phyloP scores from a whole-genome alignment of 37 sponge, comb jelly and placozoan species.

The Bolinopsis microptera region DNA sequence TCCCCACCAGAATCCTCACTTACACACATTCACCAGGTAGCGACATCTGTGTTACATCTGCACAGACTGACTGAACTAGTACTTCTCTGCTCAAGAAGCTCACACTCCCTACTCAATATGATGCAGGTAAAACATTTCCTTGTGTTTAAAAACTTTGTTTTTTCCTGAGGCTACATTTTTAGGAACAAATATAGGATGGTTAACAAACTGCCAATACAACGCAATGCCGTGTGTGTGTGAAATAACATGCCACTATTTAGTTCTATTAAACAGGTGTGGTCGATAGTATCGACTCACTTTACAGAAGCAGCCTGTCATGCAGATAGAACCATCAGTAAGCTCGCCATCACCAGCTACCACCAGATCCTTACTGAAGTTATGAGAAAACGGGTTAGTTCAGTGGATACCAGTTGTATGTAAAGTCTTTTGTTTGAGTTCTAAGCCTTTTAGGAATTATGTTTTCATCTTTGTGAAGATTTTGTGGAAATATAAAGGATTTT shows the following conservation, averaged over 20 bases:
- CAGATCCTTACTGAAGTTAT: constrained; percentile 64
- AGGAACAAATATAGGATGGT: not conserved
- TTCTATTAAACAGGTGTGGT: constrained; percentile 66
- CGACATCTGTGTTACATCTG: constrained; percentile 20
- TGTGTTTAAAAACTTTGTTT: not conserved
- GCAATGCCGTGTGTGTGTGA: too few relatives aligned
- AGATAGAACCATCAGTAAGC: constrained; percentile 46
- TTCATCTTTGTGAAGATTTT: too few relatives aligned
- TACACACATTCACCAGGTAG: not conserved
- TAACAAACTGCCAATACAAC: not conserved
- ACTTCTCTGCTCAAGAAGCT: constrained; percentile 12
- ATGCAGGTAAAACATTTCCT: constrained; percentile 66
- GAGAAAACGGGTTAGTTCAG: constrained; percentile 48
- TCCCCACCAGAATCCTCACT: not conserved
- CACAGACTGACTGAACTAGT: constrained; percentile 63
- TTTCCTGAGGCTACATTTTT: not conserved
- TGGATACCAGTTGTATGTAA: not conserved
- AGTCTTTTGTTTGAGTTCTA: too few relatives aligned
- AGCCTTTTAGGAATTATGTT: not conserved
- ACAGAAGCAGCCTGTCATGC: constrained; percentile 66
- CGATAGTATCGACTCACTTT: constrained; percentile 43
- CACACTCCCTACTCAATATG: constrained; percentile 61
- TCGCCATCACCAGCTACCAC: constrained; percentile 62
- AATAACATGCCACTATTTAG: too few relatives aligned
- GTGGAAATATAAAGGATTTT: too few relatives aligned